A percentile compares a stretch with the other conserved stretches of the same genome.
These are phyloP conservation scores for Pantherophis alleghaniensis DNA, from an alignment of 2,797 vertebrate genomes.

Conservation along the genomic window DNA sequence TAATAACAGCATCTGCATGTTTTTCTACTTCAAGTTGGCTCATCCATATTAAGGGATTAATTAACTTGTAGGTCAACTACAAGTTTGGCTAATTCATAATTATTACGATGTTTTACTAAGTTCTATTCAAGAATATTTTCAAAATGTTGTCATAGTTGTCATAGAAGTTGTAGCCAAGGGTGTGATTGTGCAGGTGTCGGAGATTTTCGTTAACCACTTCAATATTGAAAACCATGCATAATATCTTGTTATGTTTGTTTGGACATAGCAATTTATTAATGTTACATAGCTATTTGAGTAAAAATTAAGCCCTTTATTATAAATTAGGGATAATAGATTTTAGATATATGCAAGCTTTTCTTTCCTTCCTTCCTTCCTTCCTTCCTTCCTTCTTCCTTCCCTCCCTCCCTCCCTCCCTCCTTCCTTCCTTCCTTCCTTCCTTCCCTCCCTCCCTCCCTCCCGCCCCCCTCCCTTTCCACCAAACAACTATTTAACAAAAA, in stretches of 20 bases:
- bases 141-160: not conserved
- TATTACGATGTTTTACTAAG: not conserved
- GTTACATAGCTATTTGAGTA: not conserved
- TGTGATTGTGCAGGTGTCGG: no score
- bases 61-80: not conserved
- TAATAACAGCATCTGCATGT: not conserved
- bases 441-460: no score
- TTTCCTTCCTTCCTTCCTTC: no score
- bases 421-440: not conserved
- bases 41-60: not conserved
- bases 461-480: no score
- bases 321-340: not conserved
- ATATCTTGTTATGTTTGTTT: not conserved
- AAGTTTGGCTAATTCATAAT: not conserved
- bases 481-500: not conserved
- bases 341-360: not conserved
- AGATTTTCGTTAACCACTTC: no score
- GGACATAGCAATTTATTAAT: not conserved
- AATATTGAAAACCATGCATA: no score
- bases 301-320: slow-evolving; percentile 5
- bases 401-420: not conserved
- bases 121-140: not conserved
- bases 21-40: not conserved
- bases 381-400: not conserved
- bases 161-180: no score